Conservation (phyloP, 2,113 vertebrate genomes). For the Corvus moneduloides region DNA sequence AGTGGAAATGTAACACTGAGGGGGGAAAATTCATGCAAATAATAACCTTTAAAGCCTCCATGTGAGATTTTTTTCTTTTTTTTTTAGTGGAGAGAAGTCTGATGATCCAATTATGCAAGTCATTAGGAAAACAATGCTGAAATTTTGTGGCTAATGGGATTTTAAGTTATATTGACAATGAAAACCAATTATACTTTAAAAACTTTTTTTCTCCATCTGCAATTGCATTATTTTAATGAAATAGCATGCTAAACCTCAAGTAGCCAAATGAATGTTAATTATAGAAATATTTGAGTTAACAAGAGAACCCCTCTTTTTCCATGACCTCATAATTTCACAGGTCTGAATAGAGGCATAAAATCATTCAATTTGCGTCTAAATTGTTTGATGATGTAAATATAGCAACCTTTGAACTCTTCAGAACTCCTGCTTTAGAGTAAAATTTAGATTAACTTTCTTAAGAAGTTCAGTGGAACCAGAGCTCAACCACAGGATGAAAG, state of each 20-base stretch:
- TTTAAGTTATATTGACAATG: constrained; percentile 68
- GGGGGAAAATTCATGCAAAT: constrained; percentile 42
- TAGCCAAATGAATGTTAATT: constrained; percentile 61
- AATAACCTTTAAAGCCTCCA: constrained; percentile 44
- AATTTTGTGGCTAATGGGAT: constrained; percentile 66
- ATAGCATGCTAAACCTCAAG: constrained; percentile 29
- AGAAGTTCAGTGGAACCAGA: constrained; percentile 11
- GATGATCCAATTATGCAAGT: constrained; percentile 67
- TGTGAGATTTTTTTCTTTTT: not conserved
- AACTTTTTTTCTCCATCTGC: constrained; percentile 38
- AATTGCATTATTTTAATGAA: constrained; percentile 57
- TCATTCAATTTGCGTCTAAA: constrained; percentile 4
- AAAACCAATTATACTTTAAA: constrained; percentile 66
- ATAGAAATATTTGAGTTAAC: constrained; percentile 41
- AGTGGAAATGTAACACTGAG: constrained; percentile 26
- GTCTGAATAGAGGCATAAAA: constrained; percentile 7
- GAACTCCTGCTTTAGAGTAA: constrained; percentile 4
- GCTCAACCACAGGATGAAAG: constrained; percentile 6
- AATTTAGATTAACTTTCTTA: constrained; percentile 27
- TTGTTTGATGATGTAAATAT: constrained; percentile 46
- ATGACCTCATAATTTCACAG: constrained; percentile 39
- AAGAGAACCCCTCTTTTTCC: constrained; percentile 6
- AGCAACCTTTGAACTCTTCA: constrained; percentile 19
- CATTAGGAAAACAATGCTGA: constrained; percentile 68
- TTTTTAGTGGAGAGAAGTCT: constrained; percentile 24